Base-by-base conservation (phyloP, 2,888 invertebrate species). In the Drosophila cyrtoloma region DNA sequence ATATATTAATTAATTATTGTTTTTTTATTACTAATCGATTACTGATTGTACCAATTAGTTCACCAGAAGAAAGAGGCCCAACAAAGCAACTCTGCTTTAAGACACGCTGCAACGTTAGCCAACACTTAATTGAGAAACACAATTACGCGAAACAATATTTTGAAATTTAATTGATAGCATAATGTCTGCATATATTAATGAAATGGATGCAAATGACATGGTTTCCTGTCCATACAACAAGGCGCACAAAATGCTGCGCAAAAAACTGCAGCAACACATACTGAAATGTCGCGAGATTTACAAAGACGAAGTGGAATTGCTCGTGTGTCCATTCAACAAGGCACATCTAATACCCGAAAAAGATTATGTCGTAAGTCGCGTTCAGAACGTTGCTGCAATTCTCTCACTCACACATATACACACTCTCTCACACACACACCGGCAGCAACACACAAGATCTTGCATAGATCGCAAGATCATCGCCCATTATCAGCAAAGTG, bases 151-250 rank as follows among this genome's bases (percentile, higher is more conserved):
- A 14, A 22, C 10, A 33, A 33, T 7, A 33, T 28, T 63, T 79
- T 33, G 0, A 55, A 76, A 74, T 30, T 33, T 19, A 0, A 42
- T 52, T 28, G 26, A 4, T 16, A n/a, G 28, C 19, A 39, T 10
- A 32, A 30, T 6, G 42, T 53, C 19, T 44, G 37, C 28, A 2
- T 62, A 56, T 7, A 57, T 56, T 44, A 26, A 63, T 26, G 10
- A 50, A 7, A 69, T 67, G 64, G 59, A 83, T n/a, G 52, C 70
- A 22, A 83, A 58, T 0, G 93, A 94, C 39, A 87, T 94, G 88
- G 92, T 94, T 10, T 91, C 93, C 0, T 96, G 96, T 67, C 95
- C 96, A 0, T 96, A 95, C 91, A 94, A 95, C 77, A 90, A 88
- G 42, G 74, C 94, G 0, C 96, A 96, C 69, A 93, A 93, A 33